phyloP scores from a whole-genome alignment of 2,797 vertebrate genomes.

The Columba guinea region DNA sequence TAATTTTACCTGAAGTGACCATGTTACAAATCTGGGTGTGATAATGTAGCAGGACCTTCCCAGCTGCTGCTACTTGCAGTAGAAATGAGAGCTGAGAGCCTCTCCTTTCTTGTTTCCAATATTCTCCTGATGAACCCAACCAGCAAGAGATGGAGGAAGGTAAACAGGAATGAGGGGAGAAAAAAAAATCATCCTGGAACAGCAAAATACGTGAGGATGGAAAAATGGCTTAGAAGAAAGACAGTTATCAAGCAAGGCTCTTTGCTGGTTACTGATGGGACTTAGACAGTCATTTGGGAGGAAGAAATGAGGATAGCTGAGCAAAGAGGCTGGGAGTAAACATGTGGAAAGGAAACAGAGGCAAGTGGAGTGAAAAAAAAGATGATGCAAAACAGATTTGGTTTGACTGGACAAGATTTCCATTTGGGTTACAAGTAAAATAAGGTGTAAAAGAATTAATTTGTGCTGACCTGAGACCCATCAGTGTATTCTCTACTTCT shows the following conservation, averaged over 20 bases:
- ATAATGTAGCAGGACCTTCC: background rate
- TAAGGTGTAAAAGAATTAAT: background rate
- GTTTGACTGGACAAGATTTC: background rate
- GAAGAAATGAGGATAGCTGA: background rate
- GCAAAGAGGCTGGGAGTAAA: background rate
- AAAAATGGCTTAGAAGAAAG: background rate
- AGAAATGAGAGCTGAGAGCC: background rate
- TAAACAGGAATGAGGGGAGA: background rate
- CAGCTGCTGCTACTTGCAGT: background rate
- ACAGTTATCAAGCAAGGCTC: background rate
- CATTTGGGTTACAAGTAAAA: background rate
- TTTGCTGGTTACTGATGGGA: background rate
- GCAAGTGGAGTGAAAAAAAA: background rate
- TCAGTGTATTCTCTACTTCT: background rate
- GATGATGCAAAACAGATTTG: accelerated
- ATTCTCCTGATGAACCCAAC: background rate
- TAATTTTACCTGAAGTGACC: background rate
- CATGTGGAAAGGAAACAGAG: background rate
- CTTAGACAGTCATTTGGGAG: background rate
- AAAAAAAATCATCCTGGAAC: background rate
- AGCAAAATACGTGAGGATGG: background rate
- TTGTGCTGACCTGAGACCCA: background rate
- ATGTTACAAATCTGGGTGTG: accelerated
- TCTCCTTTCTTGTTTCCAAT: background rate
- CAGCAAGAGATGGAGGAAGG: background rate